A percentile compares a stretch with the other conserved stretches of the same genome.
phyloP scores from a whole-genome alignment of 2,888 invertebrate genomes.

The Ormyrus thymus region DNA sequence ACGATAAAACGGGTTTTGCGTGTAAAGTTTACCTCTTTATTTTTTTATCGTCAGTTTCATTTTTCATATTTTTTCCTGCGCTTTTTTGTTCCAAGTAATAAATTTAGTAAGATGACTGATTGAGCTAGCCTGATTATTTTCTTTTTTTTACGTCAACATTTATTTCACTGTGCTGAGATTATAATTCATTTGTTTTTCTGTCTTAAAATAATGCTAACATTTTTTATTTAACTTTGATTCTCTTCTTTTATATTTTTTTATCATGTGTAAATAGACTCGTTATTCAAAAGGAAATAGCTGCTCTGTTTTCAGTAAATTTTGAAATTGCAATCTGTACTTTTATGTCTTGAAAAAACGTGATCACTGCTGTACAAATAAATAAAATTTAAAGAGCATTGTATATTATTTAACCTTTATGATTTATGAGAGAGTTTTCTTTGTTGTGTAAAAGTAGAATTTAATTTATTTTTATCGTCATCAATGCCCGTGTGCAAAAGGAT shows the following conservation, averaged over 20 bases:
- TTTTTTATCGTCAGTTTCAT: slow-evolving; percentile 43
- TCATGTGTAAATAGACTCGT: slow-evolving; percentile 54
- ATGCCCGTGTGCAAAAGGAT: slow-evolving; percentile 46
- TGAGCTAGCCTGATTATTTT: slow-evolving; percentile 31
- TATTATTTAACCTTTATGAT: slow-evolving; percentile 55
- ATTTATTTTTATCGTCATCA: slow-evolving; percentile 52
- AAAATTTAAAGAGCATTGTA: slow-evolving; percentile 51
- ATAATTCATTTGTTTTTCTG: slow-evolving; percentile 48
- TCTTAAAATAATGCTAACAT: neutral
- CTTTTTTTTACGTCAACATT: neutral
- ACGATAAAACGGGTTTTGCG: slow-evolving; percentile 48
- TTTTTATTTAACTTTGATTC: slow-evolving; percentile 25
- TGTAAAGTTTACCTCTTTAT: slow-evolving; percentile 49
- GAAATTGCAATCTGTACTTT: slow-evolving; percentile 52
- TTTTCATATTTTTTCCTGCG: slow-evolving; percentile 29
- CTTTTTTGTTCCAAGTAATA: slow-evolving; percentile 24
- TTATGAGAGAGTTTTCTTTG: slow-evolving; percentile 43
- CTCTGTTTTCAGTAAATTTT: slow-evolving; percentile 51
- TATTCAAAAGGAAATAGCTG: slow-evolving; percentile 33
- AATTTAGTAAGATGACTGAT: slow-evolving; percentile 27
- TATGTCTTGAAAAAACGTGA: slow-evolving; percentile 52
- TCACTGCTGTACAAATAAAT: slow-evolving; percentile 56
- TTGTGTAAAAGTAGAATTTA: slow-evolving; percentile 49
- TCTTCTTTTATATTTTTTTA: slow-evolving; percentile 46
- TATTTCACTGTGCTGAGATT: slow-evolving; percentile 49